A percentile compares a stretch with the other conserved stretches of the same genome.
These are phyloP conservation scores for Meriones psammophilus DNA, from an alignment of 2,797 vertebrate genomes.

Conservation along the genomic window DNA sequence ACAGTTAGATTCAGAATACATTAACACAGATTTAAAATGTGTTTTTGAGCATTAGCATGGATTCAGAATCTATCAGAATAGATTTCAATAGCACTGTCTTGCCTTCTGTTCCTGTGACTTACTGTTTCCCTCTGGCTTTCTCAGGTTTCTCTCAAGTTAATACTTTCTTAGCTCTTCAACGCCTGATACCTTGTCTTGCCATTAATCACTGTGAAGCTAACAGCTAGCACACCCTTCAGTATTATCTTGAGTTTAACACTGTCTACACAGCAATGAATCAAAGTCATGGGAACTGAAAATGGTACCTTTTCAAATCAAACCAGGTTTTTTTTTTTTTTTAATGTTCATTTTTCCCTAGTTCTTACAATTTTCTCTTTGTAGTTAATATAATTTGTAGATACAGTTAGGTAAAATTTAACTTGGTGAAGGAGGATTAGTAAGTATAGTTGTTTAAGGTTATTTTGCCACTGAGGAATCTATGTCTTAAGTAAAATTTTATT, in stretches of 20 bases:
- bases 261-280: constrained; percentile 83
- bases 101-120: constrained; percentile 86
- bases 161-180: constrained; percentile 89
- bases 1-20: constrained; percentile 60
- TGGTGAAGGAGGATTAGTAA: constrained; percentile 54
- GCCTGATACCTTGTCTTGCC: constrained; percentile 90
- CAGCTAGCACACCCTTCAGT: constrained; percentile 88
- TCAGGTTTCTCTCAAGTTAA: constrained; percentile 90
- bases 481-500: not conserved
- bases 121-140: constrained; percentile 91
- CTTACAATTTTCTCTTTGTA: constrained; percentile 25
- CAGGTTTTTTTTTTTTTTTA: constrained; percentile 41
- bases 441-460: not conserved
- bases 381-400: not conserved
- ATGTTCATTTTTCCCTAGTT: not conserved
- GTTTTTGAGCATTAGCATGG: constrained; percentile 65
- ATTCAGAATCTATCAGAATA: constrained; percentile 78
- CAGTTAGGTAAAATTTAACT: not conserved
- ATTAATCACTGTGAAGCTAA: constrained; percentile 96
- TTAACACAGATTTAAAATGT: constrained; percentile 58
- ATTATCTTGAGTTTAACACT: constrained; percentile 85
- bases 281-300: constrained; percentile 81
- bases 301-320: constrained; percentile 71
- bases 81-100: constrained; percentile 66
- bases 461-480: not conserved